Conservation (phyloP, 2,797 vertebrate genomes). For the Falco berigora region DNA sequence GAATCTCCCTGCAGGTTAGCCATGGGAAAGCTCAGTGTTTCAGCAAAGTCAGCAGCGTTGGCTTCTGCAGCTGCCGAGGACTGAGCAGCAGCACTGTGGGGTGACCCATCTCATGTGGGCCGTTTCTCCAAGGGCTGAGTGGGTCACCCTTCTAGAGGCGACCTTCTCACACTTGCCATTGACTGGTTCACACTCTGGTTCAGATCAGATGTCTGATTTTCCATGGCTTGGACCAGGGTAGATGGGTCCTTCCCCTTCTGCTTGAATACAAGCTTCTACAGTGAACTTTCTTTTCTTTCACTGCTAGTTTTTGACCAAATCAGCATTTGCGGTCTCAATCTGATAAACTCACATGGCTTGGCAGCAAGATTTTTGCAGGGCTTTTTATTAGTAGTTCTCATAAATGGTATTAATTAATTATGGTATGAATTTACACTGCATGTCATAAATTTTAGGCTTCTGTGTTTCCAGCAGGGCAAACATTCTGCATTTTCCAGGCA, state of each 20-base stretch:
- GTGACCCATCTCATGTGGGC: not conserved
- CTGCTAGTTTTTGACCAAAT: not conserved
- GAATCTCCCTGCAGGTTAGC: not conserved
- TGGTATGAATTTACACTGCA: not conserved
- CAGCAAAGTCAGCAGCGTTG: not conserved
- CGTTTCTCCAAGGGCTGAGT: not conserved
- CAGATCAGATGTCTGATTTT: not conserved
- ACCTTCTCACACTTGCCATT: not conserved
- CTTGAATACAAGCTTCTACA: not conserved
- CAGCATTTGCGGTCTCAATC: not conserved
- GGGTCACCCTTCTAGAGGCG: not conserved
- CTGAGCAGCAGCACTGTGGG: not conserved
- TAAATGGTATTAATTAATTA: not conserved
- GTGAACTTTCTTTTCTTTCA: not conserved
- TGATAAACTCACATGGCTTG: not conserved
- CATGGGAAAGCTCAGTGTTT: not conserved
- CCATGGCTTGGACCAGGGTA: accelerated
- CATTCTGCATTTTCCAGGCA: not conserved
- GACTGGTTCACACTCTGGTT: not conserved
- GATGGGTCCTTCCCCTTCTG: not conserved
- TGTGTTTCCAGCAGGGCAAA: not conserved
- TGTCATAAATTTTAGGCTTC: not conserved
- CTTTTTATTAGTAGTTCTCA: not conserved
- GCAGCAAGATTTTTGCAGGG: not conserved
- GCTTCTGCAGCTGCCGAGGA: not conserved